Evolutionary conservation across 2,113 vertebrate genomes (phyloP).

Genomic region (Carettochelys insculpta): DNA sequence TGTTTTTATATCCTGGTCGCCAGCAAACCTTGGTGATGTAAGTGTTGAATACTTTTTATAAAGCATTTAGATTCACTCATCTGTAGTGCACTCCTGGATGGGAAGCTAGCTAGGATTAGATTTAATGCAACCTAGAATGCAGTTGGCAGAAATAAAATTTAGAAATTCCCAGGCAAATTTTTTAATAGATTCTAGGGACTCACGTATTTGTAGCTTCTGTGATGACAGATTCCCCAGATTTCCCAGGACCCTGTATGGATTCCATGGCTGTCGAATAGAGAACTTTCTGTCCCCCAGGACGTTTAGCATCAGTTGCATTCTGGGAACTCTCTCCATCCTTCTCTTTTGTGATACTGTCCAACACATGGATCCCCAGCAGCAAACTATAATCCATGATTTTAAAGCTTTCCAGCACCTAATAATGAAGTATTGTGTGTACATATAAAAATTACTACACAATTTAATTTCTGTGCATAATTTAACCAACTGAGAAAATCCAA

Average conservation of each 20-base stretch:
- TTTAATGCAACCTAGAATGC: background rate
- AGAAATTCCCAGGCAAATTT: background rate
- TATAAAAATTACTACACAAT: background rate
- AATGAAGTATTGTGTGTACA: background rate
- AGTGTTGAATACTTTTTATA: background rate
- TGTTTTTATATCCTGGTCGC: background rate
- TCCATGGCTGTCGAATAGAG: slow-evolving; percentile 98
- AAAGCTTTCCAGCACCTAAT: slow-evolving; percentile 96
- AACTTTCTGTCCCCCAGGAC: slow-evolving; percentile 89
- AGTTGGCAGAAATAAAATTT: background rate
- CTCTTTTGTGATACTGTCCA: slow-evolving; percentile 85
- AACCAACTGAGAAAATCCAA: background rate
- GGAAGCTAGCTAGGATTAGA: background rate
- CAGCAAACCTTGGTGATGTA: background rate
- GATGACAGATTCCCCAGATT: slow-evolving; percentile 84
- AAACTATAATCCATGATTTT: slow-evolving; percentile 99
- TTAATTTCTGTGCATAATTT: background rate
- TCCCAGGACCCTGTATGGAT: slow-evolving; percentile 96
- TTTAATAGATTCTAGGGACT: slow-evolving; percentile 63
- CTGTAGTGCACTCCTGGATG: background rate
- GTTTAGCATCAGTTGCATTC: slow-evolving; percentile 81
- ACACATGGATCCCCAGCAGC: slow-evolving; percentile 91
- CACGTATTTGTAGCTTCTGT: slow-evolving; percentile 91
- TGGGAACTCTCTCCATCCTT: slow-evolving; percentile 83
- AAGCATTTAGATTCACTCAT: background rate